These are phyloP conservation scores for Rhincodon typus DNA, from an alignment of 2,797 vertebrate species.

Conservation along the genomic window DNA sequence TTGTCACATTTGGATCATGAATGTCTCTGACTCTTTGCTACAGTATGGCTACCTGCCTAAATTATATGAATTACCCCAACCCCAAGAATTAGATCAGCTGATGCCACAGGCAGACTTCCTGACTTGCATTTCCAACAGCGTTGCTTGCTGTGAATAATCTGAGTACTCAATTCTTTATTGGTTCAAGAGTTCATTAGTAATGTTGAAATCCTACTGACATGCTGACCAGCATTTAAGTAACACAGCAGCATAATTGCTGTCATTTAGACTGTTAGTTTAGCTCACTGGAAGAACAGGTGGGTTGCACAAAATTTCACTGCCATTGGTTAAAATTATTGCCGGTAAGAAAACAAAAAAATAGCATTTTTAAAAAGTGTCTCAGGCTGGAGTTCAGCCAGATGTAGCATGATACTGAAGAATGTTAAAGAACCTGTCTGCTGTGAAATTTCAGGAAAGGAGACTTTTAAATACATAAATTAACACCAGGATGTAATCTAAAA, in stretches of 20 bases:
- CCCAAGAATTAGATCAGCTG: background rate
- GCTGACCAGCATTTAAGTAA: background rate
- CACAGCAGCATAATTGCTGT: too few species aligned
- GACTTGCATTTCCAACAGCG: background rate
- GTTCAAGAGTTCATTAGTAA: background rate
- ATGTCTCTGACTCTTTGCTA: background rate
- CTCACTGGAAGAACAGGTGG: slow-evolving; percentile 12
- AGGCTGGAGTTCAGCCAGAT: background rate
- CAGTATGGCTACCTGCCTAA: background rate
- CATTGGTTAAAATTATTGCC: slow-evolving; percentile 4
- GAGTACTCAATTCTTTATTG: background rate
- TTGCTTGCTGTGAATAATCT: background rate
- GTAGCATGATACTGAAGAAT: background rate
- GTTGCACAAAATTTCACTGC: background rate
- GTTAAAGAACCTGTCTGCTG: background rate
- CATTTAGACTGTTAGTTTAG: background rate
- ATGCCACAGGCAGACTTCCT: background rate
- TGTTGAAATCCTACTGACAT: background rate
- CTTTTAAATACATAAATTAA: background rate
- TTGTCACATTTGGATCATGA: background rate
- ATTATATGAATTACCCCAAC: background rate
- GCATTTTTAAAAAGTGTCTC: background rate
- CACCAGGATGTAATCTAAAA: slow-evolving; percentile 23
- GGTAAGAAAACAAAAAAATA: slow-evolving; percentile 6
- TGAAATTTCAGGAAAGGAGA: slow-evolving; percentile 12